These are phyloP conservation scores for Theristicus caerulescens DNA, from an alignment of 2,113 vertebrate species.

Conservation along the genomic window DNA sequence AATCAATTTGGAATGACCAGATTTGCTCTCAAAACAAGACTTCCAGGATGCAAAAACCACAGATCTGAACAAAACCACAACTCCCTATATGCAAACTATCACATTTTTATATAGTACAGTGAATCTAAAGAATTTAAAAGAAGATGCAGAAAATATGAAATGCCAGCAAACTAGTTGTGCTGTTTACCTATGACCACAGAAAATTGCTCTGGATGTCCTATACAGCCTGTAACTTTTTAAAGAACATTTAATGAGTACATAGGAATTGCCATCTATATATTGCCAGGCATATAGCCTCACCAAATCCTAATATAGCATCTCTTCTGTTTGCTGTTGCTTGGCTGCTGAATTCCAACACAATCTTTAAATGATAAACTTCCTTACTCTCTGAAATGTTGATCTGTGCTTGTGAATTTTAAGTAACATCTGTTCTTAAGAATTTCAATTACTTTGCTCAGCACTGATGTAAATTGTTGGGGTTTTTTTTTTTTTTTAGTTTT, in stretches of 20 bases:
- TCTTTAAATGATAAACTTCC: neutral
- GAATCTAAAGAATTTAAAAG: slow-evolving; percentile 54
- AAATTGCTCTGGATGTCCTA: neutral
- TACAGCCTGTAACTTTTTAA: neutral
- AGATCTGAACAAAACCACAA: slow-evolving; percentile 49
- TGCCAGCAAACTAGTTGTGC: slow-evolving; percentile 21
- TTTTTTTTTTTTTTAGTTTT: neutral
- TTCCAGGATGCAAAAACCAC: slow-evolving; percentile 66
- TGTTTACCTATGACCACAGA: slow-evolving; percentile 8
- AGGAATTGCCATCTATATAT: neutral
- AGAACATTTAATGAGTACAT: neutral
- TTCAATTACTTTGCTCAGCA: neutral
- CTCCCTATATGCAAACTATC: slow-evolving; percentile 58
- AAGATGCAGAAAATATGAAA: slow-evolving; percentile 39
- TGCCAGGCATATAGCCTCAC: neutral
- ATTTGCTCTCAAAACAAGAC: slow-evolving; percentile 64
- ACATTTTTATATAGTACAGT: slow-evolving; percentile 27
- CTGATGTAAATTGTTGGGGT: neutral
- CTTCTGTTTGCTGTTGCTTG: neutral
- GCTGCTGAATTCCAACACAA: neutral
- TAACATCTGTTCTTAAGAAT: slow-evolving; percentile 1
- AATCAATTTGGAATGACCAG: slow-evolving; percentile 60
- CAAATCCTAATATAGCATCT: neutral
- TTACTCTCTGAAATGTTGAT: neutral
- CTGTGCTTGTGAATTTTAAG: slow-evolving; percentile 13